Evolutionary conservation across 92 coral and sea anemone genomes (phyloP).

Genomic region (Zoanthus sociatus): DNA sequence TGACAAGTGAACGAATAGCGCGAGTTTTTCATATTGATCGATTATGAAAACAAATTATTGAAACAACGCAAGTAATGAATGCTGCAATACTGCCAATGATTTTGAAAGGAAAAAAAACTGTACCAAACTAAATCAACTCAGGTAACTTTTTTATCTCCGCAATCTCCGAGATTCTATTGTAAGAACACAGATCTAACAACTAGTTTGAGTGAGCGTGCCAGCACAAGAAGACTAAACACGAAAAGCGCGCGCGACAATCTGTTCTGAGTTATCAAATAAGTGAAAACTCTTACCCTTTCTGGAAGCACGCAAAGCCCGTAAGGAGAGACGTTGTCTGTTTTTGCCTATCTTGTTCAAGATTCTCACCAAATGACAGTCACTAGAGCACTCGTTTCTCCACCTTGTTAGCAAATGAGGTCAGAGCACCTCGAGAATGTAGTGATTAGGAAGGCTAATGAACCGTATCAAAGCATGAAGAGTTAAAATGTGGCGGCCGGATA

Average conservation of each 20-base stretch:
- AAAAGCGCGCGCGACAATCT: neutral
- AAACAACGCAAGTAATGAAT: neutral
- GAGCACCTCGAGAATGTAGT: neutral
- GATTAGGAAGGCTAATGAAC: constrained; percentile 30
- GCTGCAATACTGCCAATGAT: neutral
- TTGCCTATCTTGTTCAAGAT: neutral
- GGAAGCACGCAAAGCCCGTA: neutral
- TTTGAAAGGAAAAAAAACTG: neutral
- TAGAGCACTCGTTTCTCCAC: constrained; percentile 26
- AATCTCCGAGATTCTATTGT: constrained; percentile 10
- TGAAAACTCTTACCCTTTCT: constrained; percentile 7
- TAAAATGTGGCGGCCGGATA: constrained; percentile 13
- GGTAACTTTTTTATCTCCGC: neutral
- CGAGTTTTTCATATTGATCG: neutral
- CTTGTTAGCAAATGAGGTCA: constrained; percentile 47
- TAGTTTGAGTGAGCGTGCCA: neutral
- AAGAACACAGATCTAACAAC: constrained; percentile 7
- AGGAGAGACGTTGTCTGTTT: neutral
- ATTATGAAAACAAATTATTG: neutral
- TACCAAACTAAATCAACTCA: neutral
- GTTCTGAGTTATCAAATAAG: neutral
- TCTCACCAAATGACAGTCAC: constrained; percentile 4
- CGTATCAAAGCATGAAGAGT: constrained; percentile 32
- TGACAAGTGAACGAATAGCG: neutral
- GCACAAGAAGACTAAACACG: neutral